Evolutionary conservation across 2,888 invertebrate species (phyloP).

Genomic region (Arrhopalites spinosus): DNA sequence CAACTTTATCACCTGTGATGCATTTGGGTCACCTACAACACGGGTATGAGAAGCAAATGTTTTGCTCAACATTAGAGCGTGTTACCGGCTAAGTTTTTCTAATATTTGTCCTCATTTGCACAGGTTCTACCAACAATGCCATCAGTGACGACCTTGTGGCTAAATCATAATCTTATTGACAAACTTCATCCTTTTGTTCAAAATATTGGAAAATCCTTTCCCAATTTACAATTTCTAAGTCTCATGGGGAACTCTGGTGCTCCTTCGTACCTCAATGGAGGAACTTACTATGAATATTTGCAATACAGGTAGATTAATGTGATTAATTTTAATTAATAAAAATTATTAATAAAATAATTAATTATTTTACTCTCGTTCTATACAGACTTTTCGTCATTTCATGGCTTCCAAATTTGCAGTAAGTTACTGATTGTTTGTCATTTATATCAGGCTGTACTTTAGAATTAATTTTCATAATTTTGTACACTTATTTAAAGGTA

Average conservation of each 20-base stretch:
- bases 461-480: too few species aligned
- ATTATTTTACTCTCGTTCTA: slow-evolving; percentile 45
- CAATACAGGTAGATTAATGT: slow-evolving; percentile 68
- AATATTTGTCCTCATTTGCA: too few species aligned
- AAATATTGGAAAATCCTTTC: slow-evolving; percentile 71
- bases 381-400: slow-evolving; percentile 75
- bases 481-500: too few species aligned
- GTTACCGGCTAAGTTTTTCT: too few species aligned
- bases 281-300: slow-evolving; percentile 74
- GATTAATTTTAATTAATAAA: not conserved
- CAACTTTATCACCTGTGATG: slow-evolving; percentile 73
- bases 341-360: not conserved
- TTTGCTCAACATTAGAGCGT: too few species aligned
- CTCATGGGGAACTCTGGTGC: slow-evolving; percentile 85
- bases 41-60: too few species aligned
- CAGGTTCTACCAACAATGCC: slow-evolving; percentile 71
- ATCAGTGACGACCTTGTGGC: slow-evolving; percentile 76
- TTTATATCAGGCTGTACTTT: too few species aligned
- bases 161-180: slow-evolving; percentile 65
- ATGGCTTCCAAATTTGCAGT: slow-evolving; percentile 70
- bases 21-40: too few species aligned
- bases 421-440: too few species aligned
- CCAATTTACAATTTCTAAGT: slow-evolving; percentile 75
- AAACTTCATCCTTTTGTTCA: slow-evolving; percentile 74
- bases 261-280: slow-evolving; percentile 76